Percentiles rank a stretch among this genome's conserved stretches.
These are phyloP conservation scores for Gambelia wislizenii DNA, from an alignment of 2,797 vertebrate species.

Conservation along the genomic window DNA sequence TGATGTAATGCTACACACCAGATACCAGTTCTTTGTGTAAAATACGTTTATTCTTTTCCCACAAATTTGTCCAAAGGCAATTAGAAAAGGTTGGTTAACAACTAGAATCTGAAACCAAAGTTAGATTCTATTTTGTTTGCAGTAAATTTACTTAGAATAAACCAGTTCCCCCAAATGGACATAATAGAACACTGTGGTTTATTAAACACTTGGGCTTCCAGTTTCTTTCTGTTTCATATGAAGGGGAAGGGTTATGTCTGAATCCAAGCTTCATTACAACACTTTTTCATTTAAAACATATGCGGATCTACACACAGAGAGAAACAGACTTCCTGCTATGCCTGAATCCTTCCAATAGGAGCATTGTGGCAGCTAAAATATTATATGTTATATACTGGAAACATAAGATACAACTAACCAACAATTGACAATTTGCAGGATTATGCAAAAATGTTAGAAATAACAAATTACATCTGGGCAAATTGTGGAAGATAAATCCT, in stretches of 20 bases:
- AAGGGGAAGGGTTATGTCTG: background rate
- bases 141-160: background rate
- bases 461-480: background rate
- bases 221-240: background rate
- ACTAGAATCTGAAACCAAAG: background rate
- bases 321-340: background rate
- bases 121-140: background rate
- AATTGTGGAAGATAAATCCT: background rate
- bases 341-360: background rate
- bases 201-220: background rate
- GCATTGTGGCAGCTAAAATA: background rate
- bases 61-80: background rate
- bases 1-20: conserved; percentile 14
- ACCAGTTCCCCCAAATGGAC: background rate
- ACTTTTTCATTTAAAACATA: background rate
- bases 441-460: background rate
- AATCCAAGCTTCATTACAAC: no score
- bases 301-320: no score
- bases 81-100: background rate
- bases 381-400: no score
- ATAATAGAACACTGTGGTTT: background rate
- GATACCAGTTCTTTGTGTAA: conserved; percentile 14
- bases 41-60: background rate
- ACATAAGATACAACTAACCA: background rate
- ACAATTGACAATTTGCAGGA: background rate